phyloP scores from a whole-genome alignment of 1,140 invertebrate genomes.

The Neoseiulus cucumeris region DNA sequence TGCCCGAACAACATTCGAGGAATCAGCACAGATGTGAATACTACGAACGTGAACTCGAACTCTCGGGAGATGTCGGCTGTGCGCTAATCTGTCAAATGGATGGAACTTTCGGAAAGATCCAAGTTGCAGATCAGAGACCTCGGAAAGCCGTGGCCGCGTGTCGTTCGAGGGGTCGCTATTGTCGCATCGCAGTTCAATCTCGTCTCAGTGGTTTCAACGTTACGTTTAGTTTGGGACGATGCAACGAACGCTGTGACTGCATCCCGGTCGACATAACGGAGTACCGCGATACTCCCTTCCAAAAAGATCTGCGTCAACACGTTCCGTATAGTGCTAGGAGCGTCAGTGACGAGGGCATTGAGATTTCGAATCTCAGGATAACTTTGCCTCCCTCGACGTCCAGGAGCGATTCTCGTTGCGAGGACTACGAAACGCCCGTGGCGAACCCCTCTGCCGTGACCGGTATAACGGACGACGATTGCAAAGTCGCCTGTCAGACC shows the following conservation, averaged over 20 bases:
- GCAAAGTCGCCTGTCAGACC: background rate
- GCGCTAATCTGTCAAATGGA: background rate
- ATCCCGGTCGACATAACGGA: background rate
- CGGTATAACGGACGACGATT: background rate
- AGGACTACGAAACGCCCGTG: background rate
- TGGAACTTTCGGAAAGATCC: background rate
- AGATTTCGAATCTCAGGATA: background rate
- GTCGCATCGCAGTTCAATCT: background rate
- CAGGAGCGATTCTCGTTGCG: background rate
- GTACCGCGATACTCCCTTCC: background rate
- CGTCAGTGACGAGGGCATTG: background rate
- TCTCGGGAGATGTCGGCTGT: background rate
- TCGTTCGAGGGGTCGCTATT: background rate
- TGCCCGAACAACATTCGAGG: background rate
- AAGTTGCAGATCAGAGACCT: background rate
- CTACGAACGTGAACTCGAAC: background rate
- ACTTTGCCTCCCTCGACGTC: background rate
- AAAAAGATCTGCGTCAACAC: slow-evolving; percentile 1
- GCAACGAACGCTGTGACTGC: slow-evolving; percentile 1
- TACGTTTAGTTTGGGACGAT: background rate
- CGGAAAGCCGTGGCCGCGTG: background rate
- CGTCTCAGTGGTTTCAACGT: slow-evolving; percentile 8
- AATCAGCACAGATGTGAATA: slow-evolving; percentile 1
- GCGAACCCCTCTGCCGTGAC: background rate
- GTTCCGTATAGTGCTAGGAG: background rate